Conservation (phyloP, 2,888 invertebrate genomes). For the Aromia moschata region DNA sequence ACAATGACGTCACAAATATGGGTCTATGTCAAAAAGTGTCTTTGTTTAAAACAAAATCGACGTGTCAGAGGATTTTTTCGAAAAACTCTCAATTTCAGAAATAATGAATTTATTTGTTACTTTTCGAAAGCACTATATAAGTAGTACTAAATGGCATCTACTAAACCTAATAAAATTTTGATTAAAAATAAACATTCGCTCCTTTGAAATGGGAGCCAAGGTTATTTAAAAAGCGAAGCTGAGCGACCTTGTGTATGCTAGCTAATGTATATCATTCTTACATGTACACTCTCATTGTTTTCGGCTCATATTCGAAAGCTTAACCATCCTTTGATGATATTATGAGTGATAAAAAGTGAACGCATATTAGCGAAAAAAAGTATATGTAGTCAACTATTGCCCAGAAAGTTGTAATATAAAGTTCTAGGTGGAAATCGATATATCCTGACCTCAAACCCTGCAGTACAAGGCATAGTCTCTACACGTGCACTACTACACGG, state of each 20-base stretch:
- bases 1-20: neutral
- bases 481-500: constrained; percentile 1
- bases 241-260: too few species aligned
- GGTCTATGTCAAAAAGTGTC: neutral
- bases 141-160: too few species aligned
- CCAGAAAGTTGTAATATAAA: neutral
- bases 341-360: too few species aligned
- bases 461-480: constrained; percentile 40
- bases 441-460: constrained; percentile 56
- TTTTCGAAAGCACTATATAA: too few species aligned
- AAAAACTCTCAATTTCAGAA: too few species aligned
- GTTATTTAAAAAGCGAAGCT: neutral
- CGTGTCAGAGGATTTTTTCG: neutral
- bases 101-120: too few species aligned
- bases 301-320: too few species aligned
- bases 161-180: too few species aligned
- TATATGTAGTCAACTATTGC: neutral
- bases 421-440: constrained; percentile 50
- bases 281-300: too few species aligned
- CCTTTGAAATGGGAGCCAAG: neutral
- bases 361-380: neutral
- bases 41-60: neutral
- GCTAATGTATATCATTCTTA: neutral
- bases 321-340: too few species aligned
- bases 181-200: neutral